Percentiles rank a stretch among this genome's conserved stretches.
Evolutionary conservation across 1,140 invertebrate genomes (phyloP).

Genomic region (Lethocerus indicus): DNA sequence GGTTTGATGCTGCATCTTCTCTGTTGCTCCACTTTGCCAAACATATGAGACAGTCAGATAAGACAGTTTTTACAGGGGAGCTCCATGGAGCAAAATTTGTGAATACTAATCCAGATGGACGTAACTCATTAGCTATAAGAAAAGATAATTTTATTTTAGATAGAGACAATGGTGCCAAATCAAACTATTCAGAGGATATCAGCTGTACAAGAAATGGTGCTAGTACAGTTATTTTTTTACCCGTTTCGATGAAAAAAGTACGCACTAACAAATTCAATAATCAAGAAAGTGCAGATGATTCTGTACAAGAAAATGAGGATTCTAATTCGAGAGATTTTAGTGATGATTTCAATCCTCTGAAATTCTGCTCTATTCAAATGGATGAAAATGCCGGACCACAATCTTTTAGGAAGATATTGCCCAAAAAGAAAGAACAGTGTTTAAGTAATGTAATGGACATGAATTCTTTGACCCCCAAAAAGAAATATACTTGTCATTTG

Average conservation of each 20-base stretch:
- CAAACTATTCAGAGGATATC: neutral
- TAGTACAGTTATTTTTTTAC: neutral
- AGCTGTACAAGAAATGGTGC: neutral
- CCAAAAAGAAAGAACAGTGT: neutral
- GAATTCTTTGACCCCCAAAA: constrained; percentile 12
- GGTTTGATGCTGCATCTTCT: constrained; percentile 20
- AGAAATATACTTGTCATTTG: constrained; percentile 21
- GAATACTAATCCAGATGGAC: constrained; percentile 1
- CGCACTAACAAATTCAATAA: neutral
- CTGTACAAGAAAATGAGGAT: constrained; percentile 4
- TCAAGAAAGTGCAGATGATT: neutral
- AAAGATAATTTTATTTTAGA: neutral
- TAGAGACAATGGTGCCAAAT: neutral
- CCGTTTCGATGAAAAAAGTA: neutral
- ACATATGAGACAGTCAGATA: constrained; percentile 15
- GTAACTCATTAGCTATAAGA: neutral
- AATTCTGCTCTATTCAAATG: constrained; percentile 20
- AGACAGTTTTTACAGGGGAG: no score
- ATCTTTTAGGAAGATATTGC: no score
- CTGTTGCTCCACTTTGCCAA: constrained; percentile 22
- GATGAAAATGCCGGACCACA: no score
- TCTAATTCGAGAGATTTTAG: neutral
- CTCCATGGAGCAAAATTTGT: no score
- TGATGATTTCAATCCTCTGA: constrained; percentile 20
- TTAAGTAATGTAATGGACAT: constrained; percentile 10